Conservation (phyloP, 64 coral and sea anemone genomes). For the Montipora sp. region DNA sequence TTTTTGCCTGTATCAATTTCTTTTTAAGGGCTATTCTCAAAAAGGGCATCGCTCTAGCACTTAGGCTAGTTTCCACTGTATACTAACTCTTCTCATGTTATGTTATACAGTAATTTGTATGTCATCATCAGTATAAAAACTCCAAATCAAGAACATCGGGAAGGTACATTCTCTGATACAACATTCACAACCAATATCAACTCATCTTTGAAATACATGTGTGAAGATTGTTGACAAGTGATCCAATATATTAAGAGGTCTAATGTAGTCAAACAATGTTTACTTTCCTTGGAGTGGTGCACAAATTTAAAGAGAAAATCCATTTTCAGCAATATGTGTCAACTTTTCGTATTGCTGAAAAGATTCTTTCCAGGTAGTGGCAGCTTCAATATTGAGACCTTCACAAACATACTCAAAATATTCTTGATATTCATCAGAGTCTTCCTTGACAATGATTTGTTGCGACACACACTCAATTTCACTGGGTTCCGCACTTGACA, state of each 20-base stretch:
- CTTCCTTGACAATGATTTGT: constrained; percentile 12
- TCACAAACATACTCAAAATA: constrained; percentile 66
- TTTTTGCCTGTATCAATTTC: no score
- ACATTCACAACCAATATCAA: constrained; percentile 36
- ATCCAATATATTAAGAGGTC: background rate
- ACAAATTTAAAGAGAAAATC: constrained; percentile 31
- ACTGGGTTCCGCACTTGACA: constrained; percentile 29
- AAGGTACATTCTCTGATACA: constrained; percentile 8
- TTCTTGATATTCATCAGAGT: constrained; percentile 36
- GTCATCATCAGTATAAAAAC: constrained; percentile 13
- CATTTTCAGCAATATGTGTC: constrained; percentile 41
- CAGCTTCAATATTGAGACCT: constrained; percentile 19
- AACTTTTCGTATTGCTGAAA: constrained; percentile 52
- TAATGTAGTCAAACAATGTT: constrained; percentile 15
- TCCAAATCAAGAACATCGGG: background rate
- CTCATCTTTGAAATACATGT: constrained; percentile 7
- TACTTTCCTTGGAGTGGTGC: background rate
- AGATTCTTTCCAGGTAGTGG: constrained; percentile 57
- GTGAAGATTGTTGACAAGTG: background rate
- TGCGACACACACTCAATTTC: constrained; percentile 59
- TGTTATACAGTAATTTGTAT: background rate
- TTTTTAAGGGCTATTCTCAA: no score
- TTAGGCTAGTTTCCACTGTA: no score
- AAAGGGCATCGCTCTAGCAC: no score
- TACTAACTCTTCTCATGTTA: no score